Base-by-base conservation (phyloP, 2,888 invertebrate species). In the Machimus rusticus region DNA sequence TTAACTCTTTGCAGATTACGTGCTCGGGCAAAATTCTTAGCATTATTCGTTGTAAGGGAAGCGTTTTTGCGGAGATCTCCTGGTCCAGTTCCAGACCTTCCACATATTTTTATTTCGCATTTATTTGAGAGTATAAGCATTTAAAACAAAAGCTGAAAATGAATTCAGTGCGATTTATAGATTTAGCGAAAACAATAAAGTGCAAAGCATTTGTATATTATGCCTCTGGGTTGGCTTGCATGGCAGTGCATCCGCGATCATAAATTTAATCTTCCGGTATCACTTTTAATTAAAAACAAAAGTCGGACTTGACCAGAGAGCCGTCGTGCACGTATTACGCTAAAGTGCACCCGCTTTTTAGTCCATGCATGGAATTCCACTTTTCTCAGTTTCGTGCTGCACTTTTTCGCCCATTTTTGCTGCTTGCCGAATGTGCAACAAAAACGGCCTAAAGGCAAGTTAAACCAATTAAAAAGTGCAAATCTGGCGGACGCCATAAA, bases 381-480 rank as follows among this genome's bases (percentile, higher is more conserved):
- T 28, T 66, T 66, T 66, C 66, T 66, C 66, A 66, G 66, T 66
- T 28, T 66, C 66, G 9, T 12, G 66, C 23, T 28, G 43, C 43
- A 46, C 43, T 66, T 66, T 66, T 66, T 66, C 66, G 66, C 28
- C 51, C 23, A 2, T 66, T 66, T 66, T 28, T 19, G 66, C 66
- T 23, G 28, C 28, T 66, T 66, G 3, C 9, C 19, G 66, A 66
- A 66, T 66, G 14, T 66, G 66, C 66, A 66, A 66, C 66, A 66
- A 84, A 84, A 84, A 66, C 57, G 66, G 37, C 16, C 66, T 85
- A 74, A 85, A 85, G 85, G 74, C 85, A 31, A 85, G 85, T 85
- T 85, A 85, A 85, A 85, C 85, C 85, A 85, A 85, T 85, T 85
- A 85, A 85, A 85, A 85, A 85, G 85, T 74, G 85, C 74, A 85